Conservation (phyloP, 2,888 invertebrate species). For the Arenicola marina region DNA sequence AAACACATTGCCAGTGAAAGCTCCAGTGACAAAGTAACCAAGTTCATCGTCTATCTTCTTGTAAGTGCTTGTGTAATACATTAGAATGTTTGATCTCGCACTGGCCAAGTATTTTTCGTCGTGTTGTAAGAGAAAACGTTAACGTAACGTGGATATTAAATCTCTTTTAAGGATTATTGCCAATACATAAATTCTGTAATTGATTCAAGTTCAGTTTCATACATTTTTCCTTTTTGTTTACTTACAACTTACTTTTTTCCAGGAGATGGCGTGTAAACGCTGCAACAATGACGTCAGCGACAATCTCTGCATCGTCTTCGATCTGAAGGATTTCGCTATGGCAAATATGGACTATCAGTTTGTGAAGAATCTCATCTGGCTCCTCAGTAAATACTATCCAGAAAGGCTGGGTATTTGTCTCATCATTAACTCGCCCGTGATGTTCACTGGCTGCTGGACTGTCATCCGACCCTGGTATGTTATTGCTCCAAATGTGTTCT, state of each 20-base stretch:
- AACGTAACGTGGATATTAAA: too few species aligned
- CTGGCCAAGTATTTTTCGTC: too few species aligned
- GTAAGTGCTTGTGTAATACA: conserved; percentile 63
- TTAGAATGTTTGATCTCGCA: neutral
- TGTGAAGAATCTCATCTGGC: conserved; percentile 78
- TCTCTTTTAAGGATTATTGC: neutral
- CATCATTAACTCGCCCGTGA: conserved; percentile 74
- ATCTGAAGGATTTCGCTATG: conserved; percentile 74
- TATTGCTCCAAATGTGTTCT: neutral
- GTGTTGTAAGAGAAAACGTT: too few species aligned
- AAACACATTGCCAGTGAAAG: conserved; percentile 74
- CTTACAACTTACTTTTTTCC: conserved; percentile 26
- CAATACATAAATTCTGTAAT: neutral
- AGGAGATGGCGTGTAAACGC: conserved; percentile 77
- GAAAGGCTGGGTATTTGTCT: conserved; percentile 78
- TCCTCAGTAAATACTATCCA: conserved; percentile 77
- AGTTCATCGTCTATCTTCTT: conserved; percentile 78
- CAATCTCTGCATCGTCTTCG: conserved; percentile 80
- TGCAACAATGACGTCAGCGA: conserved; percentile 81
- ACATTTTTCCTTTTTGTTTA: neutral
- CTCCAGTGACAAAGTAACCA: conserved; percentile 77
- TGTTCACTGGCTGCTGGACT: conserved; percentile 80
- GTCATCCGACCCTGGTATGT: conserved; percentile 74
- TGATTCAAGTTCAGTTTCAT: neutral
- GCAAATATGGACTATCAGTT: conserved; percentile 78